Evolutionary conservation across 2,888 invertebrate species (phyloP).

Genomic region (Norana najaformis): DNA sequence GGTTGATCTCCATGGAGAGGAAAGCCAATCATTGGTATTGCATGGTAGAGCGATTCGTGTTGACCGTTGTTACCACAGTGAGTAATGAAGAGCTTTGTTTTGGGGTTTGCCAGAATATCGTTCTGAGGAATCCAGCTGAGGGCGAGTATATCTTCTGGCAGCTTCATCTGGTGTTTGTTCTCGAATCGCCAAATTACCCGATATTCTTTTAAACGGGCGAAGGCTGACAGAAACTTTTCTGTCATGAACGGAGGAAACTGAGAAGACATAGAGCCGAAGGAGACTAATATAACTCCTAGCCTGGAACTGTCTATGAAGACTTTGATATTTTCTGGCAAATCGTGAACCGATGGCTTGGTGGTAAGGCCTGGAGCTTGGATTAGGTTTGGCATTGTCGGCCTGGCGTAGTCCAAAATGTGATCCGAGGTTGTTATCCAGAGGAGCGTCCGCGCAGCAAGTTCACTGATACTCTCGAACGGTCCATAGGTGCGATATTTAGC

Average conservation of each 20-base stretch:
- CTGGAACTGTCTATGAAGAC: slow-evolving; percentile 15
- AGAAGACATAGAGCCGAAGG: slow-evolving; percentile 31
- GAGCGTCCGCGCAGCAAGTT: slow-evolving; percentile 16
- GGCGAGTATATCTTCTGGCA: slow-evolving; percentile 27
- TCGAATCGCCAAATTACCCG: slow-evolving; percentile 32
- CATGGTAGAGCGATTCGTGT: slow-evolving; percentile 35
- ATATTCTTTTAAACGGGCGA: slow-evolving; percentile 18
- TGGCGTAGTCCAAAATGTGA: slow-evolving; percentile 14
- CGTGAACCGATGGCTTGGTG: neutral
- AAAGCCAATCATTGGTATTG: slow-evolving; percentile 35
- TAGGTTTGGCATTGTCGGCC: slow-evolving; percentile 33
- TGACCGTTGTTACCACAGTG: slow-evolving; percentile 37
- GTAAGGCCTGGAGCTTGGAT: slow-evolving; percentile 31
- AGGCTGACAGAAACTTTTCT: slow-evolving; percentile 28
- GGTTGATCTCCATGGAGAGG: slow-evolving; percentile 32
- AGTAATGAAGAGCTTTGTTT: slow-evolving; percentile 32
- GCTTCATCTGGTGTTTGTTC: neutral
- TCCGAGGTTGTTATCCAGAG: slow-evolving; percentile 29
- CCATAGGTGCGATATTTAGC: slow-evolving; percentile 26
- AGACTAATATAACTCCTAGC: slow-evolving; percentile 30
- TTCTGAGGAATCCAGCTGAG: slow-evolving; percentile 35
- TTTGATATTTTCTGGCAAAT: slow-evolving; percentile 22
- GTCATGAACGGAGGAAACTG: slow-evolving; percentile 20
- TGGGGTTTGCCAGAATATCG: slow-evolving; percentile 30
- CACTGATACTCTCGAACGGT: slow-evolving; percentile 16